Evolutionary conservation across 2,113 vertebrate genomes (phyloP).

Genomic region (Phyllostomus discolor): DNA sequence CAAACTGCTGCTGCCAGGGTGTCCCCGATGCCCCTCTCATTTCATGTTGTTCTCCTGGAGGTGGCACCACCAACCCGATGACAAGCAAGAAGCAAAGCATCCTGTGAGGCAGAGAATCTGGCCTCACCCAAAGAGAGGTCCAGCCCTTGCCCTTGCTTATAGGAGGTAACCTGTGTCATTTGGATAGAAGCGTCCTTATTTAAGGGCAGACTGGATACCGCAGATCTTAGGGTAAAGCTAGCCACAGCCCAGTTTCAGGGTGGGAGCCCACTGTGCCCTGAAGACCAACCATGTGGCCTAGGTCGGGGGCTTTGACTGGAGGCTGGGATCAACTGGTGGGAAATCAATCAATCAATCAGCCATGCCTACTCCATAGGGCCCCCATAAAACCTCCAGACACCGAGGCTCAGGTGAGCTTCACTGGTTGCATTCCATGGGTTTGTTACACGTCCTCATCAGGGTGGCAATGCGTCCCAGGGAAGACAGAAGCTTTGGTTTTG

Average conservation of each 20-base stretch:
- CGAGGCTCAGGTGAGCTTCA: background rate
- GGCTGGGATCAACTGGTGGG: background rate
- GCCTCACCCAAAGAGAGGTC: background rate
- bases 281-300: background rate
- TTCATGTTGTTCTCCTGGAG: background rate
- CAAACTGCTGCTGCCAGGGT: background rate
- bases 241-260: background rate
- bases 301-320: background rate
- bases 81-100: background rate
- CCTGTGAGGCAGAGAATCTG: background rate
- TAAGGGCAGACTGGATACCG: background rate
- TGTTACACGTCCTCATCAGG: accelerated
- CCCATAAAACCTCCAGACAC: background rate
- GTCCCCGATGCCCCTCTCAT: background rate
- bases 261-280: background rate
- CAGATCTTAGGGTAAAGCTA: background rate
- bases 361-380: background rate
- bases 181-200: background rate
- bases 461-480: accelerated
- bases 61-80: background rate
- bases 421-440: no score
- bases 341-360: background rate
- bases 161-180: background rate
- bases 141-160: background rate
- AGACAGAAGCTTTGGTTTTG: background rate